Conservation (phyloP, 2,113 vertebrate genomes). For the Paracanthobrama guichenoti region DNA sequence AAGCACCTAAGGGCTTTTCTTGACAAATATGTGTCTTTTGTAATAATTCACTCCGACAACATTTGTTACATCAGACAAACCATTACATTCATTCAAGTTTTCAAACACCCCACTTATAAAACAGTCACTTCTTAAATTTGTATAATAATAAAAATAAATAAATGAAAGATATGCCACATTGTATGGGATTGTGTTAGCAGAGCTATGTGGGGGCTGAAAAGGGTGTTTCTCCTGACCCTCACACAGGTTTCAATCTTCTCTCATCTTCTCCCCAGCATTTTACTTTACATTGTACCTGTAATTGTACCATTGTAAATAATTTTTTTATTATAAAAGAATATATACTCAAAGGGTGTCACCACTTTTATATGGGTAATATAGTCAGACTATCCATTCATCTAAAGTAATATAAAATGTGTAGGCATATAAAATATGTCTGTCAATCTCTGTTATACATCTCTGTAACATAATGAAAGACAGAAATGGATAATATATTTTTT, state of each 20-base stretch:
- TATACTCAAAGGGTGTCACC: not conserved
- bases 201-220: not conserved
- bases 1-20: too few relatives aligned
- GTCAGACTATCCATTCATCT: not conserved
- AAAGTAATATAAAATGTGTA: not conserved
- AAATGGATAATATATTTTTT: not conserved
- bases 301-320: too few relatives aligned
- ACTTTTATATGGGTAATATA: not conserved
- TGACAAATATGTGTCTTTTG: too few relatives aligned
- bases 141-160: not conserved
- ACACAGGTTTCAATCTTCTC: too few relatives aligned
- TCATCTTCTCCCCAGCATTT: not conserved
- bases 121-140: too few relatives aligned
- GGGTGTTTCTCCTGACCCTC: not conserved
- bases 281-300: not conserved
- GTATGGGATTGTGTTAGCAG: not conserved
- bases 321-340: not conserved
- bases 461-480: not conserved
- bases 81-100: not conserved
- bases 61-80: not conserved
- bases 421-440: not conserved
- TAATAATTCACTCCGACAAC: too few relatives aligned
- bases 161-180: not conserved
- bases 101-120: too few relatives aligned
- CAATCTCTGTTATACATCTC: not conserved